Conservation (phyloP, 2,113 vertebrate genomes). For the Lasiurus borealis region DNA sequence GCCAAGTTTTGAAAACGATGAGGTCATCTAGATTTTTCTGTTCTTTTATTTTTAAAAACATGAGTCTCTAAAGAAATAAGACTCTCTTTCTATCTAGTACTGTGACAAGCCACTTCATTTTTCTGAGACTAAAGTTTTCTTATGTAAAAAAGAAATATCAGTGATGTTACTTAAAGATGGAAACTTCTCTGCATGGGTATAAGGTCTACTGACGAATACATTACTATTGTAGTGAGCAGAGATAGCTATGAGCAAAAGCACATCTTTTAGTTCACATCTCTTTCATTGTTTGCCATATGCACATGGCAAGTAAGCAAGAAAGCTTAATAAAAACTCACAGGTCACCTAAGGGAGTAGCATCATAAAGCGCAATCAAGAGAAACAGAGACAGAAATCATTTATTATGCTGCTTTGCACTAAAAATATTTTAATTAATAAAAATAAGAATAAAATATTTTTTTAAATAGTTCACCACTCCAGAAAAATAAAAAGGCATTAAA, state of each 20-base stretch:
- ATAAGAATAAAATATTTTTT: constrained; percentile 23
- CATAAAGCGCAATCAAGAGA: not conserved
- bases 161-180: not conserved
- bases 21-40: constrained; percentile 55
- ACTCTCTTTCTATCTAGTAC: not conserved
- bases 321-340: not conserved
- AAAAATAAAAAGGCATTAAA: constrained; percentile 46
- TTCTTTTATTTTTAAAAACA: not conserved
- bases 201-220: not conserved
- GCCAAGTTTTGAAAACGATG: constrained; percentile 75
- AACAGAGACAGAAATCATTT: constrained; percentile 66
- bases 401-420: constrained; percentile 62
- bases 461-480: not conserved
- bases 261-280: not conserved
- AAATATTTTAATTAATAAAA: not conserved
- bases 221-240: not conserved
- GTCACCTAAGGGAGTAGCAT: not conserved
- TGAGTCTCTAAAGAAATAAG: not conserved
- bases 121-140: not conserved
- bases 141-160: not conserved
- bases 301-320: constrained; percentile 11
- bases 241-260: not conserved
- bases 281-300: not conserved
- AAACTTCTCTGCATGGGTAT: not conserved
- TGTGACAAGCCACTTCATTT: not conserved